Conservation (phyloP, 2,797 vertebrate species). For the Melanitta fusca region DNA sequence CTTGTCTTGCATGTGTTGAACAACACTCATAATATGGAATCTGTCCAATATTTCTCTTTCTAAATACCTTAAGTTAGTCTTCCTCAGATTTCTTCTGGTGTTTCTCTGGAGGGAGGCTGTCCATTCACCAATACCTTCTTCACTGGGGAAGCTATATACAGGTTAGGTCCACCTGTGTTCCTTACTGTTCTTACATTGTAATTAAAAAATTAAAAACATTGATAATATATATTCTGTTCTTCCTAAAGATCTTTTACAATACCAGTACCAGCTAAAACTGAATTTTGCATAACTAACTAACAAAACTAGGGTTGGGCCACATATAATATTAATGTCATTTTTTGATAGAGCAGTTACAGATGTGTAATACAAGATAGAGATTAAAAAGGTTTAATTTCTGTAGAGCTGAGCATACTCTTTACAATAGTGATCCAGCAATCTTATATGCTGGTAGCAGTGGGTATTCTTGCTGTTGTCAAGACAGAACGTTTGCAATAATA, state of each 20-base stretch:
- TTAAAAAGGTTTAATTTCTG: background rate
- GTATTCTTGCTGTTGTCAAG: background rate
- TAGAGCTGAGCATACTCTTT: background rate
- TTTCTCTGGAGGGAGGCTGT: background rate
- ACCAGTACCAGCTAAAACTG: background rate
- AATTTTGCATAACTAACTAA: background rate
- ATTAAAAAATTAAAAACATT: background rate
- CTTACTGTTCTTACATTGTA: background rate
- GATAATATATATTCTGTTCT: background rate
- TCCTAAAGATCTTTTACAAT: background rate
- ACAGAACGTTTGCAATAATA: background rate
- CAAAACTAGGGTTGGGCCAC: background rate
- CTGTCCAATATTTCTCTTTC: constrained; percentile 9
- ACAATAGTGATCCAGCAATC: background rate
- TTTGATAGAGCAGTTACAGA: background rate
- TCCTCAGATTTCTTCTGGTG: background rate
- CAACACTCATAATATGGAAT: constrained; percentile 1
- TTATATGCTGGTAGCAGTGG: background rate
- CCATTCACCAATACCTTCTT: background rate
- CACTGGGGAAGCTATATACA: background rate
- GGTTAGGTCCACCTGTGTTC: background rate
- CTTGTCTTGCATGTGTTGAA: constrained; percentile 10
- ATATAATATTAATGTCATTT: background rate
- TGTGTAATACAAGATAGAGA: background rate
- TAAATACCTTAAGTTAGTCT: background rate